phyloP scores from a whole-genome alignment of 1,140 invertebrate species.

The Musca vetustissima region DNA sequence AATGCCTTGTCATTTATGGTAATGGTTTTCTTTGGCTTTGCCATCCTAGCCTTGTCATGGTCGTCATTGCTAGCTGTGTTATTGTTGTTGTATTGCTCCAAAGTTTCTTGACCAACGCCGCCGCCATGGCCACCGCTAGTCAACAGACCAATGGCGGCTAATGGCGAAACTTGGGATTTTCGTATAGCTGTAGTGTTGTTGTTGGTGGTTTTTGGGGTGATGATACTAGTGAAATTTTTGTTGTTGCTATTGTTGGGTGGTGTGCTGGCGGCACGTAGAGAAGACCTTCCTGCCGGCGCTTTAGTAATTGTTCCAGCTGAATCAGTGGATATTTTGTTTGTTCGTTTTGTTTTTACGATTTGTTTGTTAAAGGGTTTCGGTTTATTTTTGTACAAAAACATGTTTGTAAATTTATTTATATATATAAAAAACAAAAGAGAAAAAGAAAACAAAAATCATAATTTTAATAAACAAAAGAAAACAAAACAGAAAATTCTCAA shows the following conservation, averaged over 20 bases:
- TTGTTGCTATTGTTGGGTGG: slow-evolving; percentile 29
- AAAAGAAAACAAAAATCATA: slow-evolving; percentile 30
- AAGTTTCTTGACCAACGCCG: not conserved
- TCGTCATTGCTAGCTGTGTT: slow-evolving; percentile 16
- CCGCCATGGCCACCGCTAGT: not conserved
- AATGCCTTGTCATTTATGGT: slow-evolving; percentile 2
- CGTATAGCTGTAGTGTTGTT: slow-evolving; percentile 16
- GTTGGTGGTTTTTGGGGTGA: slow-evolving; percentile 29
- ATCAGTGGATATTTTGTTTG: slow-evolving; percentile 18
- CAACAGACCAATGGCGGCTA: not conserved
- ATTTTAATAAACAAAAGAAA: slow-evolving; percentile 27
- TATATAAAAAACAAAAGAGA: slow-evolving; percentile 25
- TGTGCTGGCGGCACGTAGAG: slow-evolving; percentile 28
- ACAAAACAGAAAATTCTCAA: not conserved
- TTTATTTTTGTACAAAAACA: slow-evolving; percentile 27
- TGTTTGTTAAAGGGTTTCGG: slow-evolving; percentile 12
- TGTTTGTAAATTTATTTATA: slow-evolving; percentile 21
- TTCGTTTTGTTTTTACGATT: slow-evolving; percentile 7
- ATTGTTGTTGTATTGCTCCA: slow-evolving; percentile 2
- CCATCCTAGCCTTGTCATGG: slow-evolving; percentile 2
- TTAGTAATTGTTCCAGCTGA: slow-evolving; percentile 45
- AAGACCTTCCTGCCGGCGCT: slow-evolving; percentile 55
- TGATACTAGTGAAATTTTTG: slow-evolving; percentile 18
- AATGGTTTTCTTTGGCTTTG: slow-evolving; percentile 19
- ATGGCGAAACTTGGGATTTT: not conserved